Conservation (phyloP, 2,888 invertebrate genomes). For the Patella pellucida region DNA sequence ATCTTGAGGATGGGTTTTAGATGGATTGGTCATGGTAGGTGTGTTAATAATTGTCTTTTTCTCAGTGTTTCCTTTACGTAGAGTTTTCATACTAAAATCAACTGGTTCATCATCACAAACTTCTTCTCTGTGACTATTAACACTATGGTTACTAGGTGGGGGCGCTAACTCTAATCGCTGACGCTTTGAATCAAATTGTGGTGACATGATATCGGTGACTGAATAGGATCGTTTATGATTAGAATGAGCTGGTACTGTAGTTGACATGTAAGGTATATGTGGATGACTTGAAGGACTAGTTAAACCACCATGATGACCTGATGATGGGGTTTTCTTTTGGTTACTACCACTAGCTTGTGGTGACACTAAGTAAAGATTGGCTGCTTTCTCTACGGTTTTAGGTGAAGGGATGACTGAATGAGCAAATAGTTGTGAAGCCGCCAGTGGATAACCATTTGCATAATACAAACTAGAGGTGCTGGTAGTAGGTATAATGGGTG, state of each 20-base stretch:
- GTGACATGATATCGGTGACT: slow-evolving; percentile 1
- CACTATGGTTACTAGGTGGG: slow-evolving; percentile 5
- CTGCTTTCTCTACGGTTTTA: not conserved
- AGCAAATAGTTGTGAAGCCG: not conserved
- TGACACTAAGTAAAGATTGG: no score
- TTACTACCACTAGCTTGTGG: not conserved
- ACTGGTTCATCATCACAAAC: slow-evolving; percentile 39
- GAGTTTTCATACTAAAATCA: slow-evolving; percentile 60
- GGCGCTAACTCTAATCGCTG: slow-evolving; percentile 19
- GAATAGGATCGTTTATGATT: slow-evolving; percentile 25
- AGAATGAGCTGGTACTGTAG: slow-evolving; percentile 21
- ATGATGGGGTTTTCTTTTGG: not conserved
- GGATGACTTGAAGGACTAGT: slow-evolving; percentile 20
- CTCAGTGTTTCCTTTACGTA: slow-evolving; percentile 30
- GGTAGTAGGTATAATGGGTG: not conserved
- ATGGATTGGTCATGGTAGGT: not conserved
- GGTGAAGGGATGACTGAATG: slow-evolving; percentile 5
- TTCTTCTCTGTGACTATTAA: not conserved
- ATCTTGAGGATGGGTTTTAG: not conserved
- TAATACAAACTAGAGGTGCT: not conserved
- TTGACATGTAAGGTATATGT: slow-evolving; percentile 19
- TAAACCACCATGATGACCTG: slow-evolving; percentile 6
- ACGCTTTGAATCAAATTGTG: slow-evolving; percentile 20
- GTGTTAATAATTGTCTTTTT: not conserved
- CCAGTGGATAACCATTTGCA: not conserved